phyloP scores from a whole-genome alignment of 2,888 invertebrate species.

The Acanthosepion lycidas region DNA sequence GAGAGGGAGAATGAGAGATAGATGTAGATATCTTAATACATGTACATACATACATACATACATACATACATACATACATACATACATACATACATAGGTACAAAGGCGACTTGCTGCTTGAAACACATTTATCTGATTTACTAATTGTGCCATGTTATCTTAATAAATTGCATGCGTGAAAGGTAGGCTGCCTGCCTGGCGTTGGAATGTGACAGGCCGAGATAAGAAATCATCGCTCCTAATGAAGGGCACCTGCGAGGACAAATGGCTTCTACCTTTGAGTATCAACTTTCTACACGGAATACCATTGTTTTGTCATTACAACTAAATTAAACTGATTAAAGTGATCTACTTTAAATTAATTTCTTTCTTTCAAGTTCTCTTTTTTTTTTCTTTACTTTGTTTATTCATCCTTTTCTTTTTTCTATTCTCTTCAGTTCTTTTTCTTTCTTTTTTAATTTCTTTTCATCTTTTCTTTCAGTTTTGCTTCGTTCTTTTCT shows the following conservation, averaged over 20 bases:
- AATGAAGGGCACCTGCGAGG: constrained; percentile 22
- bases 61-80: neutral
- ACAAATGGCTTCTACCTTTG: neutral
- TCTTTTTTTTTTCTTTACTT: neutral
- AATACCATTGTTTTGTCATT: neutral
- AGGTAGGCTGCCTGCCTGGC: neutral
- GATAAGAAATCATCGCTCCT: constrained; percentile 13
- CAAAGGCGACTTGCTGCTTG: neutral
- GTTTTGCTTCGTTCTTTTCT: no score
- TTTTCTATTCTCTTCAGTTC: neutral
- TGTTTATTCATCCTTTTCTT: neutral
- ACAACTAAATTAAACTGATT: neutral
- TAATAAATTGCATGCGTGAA: constrained; percentile 6
- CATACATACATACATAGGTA: neutral
- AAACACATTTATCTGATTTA: neutral
- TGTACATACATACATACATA: no score
- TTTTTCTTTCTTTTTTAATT: neutral
- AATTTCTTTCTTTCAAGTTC: neutral
- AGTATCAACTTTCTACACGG: neutral
- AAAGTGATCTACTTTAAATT: neutral
- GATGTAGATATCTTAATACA: no score
- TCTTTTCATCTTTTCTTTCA: no score
- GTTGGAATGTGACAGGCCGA: constrained; percentile 21
- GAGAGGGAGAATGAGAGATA: no score
- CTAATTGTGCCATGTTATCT: constrained; percentile 16